Evolutionary conservation across 2,797 vertebrate species (phyloP).

Genomic region (Adrianichthys oophorus): DNA sequence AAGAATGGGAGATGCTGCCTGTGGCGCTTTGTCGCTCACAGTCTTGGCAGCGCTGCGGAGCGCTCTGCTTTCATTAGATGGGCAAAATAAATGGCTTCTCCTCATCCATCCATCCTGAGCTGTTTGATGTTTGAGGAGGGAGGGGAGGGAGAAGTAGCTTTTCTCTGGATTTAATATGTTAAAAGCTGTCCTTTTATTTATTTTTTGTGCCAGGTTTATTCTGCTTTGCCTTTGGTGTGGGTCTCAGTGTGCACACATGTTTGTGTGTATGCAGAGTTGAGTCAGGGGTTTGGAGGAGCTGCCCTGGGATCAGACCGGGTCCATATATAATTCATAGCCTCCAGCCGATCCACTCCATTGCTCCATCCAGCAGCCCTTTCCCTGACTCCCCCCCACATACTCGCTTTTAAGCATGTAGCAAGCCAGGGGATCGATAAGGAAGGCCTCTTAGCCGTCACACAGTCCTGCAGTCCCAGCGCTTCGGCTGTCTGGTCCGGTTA

Average conservation of each 20-base stretch:
- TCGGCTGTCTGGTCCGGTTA: slow-evolving; percentile 69
- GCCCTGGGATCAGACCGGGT: slow-evolving; percentile 78
- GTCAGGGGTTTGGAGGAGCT: slow-evolving; percentile 71
- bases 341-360: slow-evolving; percentile 76
- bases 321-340: slow-evolving; percentile 86
- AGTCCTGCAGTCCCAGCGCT: slow-evolving; percentile 46
- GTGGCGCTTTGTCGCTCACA: slow-evolving; percentile 73
- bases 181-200: slow-evolving; percentile 78
- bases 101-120: slow-evolving; percentile 66
- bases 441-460: slow-evolving; percentile 52
- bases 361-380: slow-evolving; percentile 66
- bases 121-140: slow-evolving; percentile 74
- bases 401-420: slow-evolving; percentile 34
- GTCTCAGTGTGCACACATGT: slow-evolving; percentile 22
- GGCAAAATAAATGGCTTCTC: slow-evolving; percentile 78
- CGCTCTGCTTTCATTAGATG: slow-evolving; percentile 77
- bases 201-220: slow-evolving; percentile 56
- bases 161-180: slow-evolving; percentile 82
- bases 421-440: slow-evolving; percentile 56
- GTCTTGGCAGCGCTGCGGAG: slow-evolving; percentile 67
- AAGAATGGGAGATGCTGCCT: slow-evolving; percentile 73
- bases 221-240: slow-evolving; percentile 23
- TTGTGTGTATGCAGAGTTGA: slow-evolving; percentile 48
- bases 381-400: slow-evolving; percentile 39
- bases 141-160: slow-evolving; percentile 57